Evolutionary conservation across 2,113 vertebrate species (phyloP).

Genomic region (Bombycilla garrulus): DNA sequence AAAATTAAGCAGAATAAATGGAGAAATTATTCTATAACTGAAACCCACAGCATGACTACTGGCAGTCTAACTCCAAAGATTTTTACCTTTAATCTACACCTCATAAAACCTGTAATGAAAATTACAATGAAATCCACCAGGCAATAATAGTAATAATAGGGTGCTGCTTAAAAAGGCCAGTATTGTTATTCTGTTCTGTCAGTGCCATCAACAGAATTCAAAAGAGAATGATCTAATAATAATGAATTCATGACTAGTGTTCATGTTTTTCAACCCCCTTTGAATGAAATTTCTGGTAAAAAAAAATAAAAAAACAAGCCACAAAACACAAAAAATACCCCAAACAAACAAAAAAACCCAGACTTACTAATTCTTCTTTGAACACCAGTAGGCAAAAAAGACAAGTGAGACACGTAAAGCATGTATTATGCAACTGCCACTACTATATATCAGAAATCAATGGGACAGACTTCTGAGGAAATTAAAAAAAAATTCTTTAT

Average conservation of each 20-base stretch:
- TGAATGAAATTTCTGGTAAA: not conserved
- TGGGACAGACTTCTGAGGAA: not conserved
- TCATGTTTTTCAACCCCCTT: conserved; percentile 6
- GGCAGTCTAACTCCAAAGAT: conserved; percentile 34
- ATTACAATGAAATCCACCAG: conserved; percentile 47
- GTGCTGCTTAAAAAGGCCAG: not conserved
- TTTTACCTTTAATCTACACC: conserved; percentile 62
- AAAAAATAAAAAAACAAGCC: not conserved
- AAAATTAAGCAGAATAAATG: conserved; percentile 64
- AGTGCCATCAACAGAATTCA: conserved; percentile 27
- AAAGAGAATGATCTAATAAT: conserved; percentile 36
- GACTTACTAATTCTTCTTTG: conserved; percentile 15
- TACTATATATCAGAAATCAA: not conserved
- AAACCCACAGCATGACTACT: conserved; percentile 38
- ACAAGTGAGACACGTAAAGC: not conserved
- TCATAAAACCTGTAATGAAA: conserved; percentile 54
- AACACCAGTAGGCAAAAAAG: conserved; percentile 26
- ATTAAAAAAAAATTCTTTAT: not conserved
- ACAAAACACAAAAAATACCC: too few relatives aligned
- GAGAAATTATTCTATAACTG: conserved; percentile 57
- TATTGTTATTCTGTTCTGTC: not conserved
- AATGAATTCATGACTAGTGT: conserved; percentile 15
- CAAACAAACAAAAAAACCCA: not conserved
- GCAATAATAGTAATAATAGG: conserved; percentile 4
- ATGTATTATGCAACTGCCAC: not conserved